Evolutionary conservation across 2,797 vertebrate species (phyloP).

Genomic region (Merluccius polli): DNA sequence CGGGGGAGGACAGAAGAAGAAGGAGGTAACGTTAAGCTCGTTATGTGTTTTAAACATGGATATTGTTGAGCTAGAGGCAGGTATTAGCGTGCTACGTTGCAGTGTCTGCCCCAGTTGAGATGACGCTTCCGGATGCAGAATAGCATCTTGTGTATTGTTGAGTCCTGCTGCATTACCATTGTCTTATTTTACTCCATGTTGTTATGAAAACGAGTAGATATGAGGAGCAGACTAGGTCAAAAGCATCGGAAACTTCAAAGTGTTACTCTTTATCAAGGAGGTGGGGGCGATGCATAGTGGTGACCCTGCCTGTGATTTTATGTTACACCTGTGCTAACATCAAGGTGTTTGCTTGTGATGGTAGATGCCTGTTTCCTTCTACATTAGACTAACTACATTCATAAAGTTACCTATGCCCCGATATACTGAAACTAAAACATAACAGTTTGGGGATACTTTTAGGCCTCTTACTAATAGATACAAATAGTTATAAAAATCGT

Average conservation of each 20-base stretch:
- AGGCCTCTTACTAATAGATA: background rate
- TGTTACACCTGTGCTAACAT: background rate
- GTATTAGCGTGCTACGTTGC: background rate
- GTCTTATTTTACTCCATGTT: background rate
- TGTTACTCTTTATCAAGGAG: background rate
- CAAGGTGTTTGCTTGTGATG: too few relatives aligned
- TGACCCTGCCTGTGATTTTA: background rate
- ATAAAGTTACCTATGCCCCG: background rate
- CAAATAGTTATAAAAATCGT: background rate
- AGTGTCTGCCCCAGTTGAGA: background rate
- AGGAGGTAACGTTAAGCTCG: conserved; percentile 66
- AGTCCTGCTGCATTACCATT: background rate
- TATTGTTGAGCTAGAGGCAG: background rate
- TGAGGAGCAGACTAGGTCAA: background rate
- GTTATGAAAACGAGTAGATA: background rate
- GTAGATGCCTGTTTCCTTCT: background rate
- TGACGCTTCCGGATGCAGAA: background rate
- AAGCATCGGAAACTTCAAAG: background rate
- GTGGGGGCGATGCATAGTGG: background rate
- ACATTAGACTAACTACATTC: too few relatives aligned
- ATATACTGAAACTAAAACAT: background rate
- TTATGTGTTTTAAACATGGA: background rate
- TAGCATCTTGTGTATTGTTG: background rate
- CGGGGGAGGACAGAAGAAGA: conserved; percentile 79
- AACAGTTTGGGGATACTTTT: background rate